Conservation (phyloP, 2,797 vertebrate genomes). For the Pelodytes ibericus region DNA sequence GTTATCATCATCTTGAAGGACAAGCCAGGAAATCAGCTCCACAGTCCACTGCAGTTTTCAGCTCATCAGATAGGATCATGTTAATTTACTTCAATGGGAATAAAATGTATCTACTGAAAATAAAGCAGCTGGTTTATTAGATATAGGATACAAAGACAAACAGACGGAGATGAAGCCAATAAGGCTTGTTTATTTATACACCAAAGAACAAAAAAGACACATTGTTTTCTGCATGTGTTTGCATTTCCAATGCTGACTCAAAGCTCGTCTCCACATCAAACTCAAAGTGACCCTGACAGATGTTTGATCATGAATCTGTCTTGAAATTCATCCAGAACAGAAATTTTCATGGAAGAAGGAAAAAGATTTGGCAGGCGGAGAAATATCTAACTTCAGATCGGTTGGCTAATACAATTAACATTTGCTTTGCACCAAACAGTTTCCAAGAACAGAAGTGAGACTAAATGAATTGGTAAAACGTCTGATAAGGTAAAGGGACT, state of each 20-base stretch:
- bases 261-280: constrained; percentile 54
- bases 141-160: constrained; percentile 15
- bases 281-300: constrained; percentile 60
- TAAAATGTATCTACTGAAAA: background rate
- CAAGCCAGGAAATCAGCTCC: background rate
- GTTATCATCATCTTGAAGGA: background rate
- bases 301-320: constrained; percentile 61
- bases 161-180: constrained; percentile 19
- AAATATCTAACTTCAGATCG: constrained; percentile 51
- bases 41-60: background rate
- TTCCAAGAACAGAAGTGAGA: constrained; percentile 46
- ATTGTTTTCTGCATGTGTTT: constrained; percentile 55
- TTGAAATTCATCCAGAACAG: constrained; percentile 65
- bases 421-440: constrained; percentile 48
- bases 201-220: constrained; percentile 27
- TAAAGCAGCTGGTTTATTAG: constrained; percentile 29
- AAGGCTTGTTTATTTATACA: constrained; percentile 20
- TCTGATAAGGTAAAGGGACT: too few species aligned
- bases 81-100: background rate
- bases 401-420: constrained; percentile 49
- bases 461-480: constrained; percentile 51
- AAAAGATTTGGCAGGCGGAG: constrained; percentile 30
- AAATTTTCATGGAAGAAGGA: constrained; percentile 56
- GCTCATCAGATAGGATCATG: background rate
- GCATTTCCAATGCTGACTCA: constrained; percentile 59